phyloP scores from a whole-genome alignment of 2,888 invertebrate species.

The Scaptomyza tumidula region DNA sequence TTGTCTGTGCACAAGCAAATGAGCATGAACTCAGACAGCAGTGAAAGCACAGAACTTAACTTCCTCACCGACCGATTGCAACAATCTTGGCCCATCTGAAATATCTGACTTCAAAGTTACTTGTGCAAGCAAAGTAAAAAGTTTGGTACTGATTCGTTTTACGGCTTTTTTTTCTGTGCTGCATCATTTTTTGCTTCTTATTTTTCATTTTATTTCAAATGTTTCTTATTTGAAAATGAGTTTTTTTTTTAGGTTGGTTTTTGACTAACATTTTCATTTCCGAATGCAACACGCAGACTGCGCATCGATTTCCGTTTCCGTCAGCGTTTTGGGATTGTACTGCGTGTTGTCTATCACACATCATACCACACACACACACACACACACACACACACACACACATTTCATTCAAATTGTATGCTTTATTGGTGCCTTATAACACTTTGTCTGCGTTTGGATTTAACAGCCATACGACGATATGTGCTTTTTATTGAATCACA shows the following conservation, averaged over 20 bases:
- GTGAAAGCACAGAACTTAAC: slow-evolving; percentile 2
- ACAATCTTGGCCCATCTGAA: slow-evolving; percentile 39
- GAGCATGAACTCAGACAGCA: slow-evolving; percentile 45
- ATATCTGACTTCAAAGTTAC: slow-evolving; percentile 56
- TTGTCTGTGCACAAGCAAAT: slow-evolving; percentile 65
- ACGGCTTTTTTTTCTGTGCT: slow-evolving; percentile 2
- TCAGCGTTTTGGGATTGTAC: slow-evolving; percentile 26
- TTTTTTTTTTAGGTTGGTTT: neutral
- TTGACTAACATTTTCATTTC: slow-evolving; percentile 59
- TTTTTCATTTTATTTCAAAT: neutral
- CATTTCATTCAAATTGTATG: slow-evolving; percentile 47
- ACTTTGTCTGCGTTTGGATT: slow-evolving; percentile 29
- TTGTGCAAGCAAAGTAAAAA: slow-evolving; percentile 58
- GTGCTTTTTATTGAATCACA: slow-evolving; percentile 19
- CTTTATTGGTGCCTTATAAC: slow-evolving; percentile 32
- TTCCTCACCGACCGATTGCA: neutral
- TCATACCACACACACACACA: slow-evolving; percentile 3
- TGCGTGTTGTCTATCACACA: slow-evolving; percentile 46
- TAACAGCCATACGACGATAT: slow-evolving; percentile 25
- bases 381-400: slow-evolving; percentile 7
- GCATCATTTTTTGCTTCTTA: neutral
- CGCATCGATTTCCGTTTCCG: slow-evolving; percentile 72
- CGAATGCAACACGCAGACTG: slow-evolving; percentile 57
- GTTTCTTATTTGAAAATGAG: slow-evolving; percentile 1
- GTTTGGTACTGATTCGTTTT: slow-evolving; percentile 45